Evolutionary conservation across 1,140 invertebrate species (phyloP).

Genomic region (Ericerus pela): DNA sequence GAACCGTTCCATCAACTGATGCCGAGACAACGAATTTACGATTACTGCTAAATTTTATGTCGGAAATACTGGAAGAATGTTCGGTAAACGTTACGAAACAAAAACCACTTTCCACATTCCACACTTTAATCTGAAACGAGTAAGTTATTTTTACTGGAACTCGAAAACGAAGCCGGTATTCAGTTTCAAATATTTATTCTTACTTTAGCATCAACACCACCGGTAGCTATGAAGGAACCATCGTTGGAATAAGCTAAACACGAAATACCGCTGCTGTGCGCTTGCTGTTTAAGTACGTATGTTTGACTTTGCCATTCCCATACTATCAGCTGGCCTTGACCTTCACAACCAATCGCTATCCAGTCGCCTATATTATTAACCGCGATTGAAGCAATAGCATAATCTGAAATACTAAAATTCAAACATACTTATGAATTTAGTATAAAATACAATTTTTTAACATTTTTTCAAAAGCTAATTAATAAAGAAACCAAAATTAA

Average conservation of each 20-base stretch:
- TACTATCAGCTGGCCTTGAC: slow-evolving; percentile 77
- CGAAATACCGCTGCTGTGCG: slow-evolving; percentile 77
- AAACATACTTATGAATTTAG: slow-evolving; percentile 15
- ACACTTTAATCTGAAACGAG: slow-evolving; percentile 61
- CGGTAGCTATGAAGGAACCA: slow-evolving; percentile 77
- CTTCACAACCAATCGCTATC: slow-evolving; percentile 76
- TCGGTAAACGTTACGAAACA: slow-evolving; percentile 91
- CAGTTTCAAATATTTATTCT: not conserved
- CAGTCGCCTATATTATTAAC: slow-evolving; percentile 84
- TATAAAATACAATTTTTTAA: slow-evolving; percentile 3
- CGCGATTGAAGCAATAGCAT: slow-evolving; percentile 59
- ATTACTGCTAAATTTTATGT: slow-evolving; percentile 70
- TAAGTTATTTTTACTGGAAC: not conserved
- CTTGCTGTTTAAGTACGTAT: slow-evolving; percentile 95
- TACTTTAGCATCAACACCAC: slow-evolving; percentile 85
- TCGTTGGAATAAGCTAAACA: slow-evolving; percentile 81
- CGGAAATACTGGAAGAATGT: slow-evolving; percentile 66
- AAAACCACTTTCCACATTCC: slow-evolving; percentile 80
- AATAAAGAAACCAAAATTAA: not conserved
- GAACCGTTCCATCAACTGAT: slow-evolving; percentile 86
- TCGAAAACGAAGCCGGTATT: too few species aligned
- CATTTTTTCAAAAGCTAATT: not conserved
- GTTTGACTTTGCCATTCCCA: slow-evolving; percentile 99
- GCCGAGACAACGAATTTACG: slow-evolving; percentile 82
- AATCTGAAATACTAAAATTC: slow-evolving; percentile 52